These are phyloP conservation scores for Megaceryle maxima DNA, from an alignment of 2,113 vertebrate species.

Conservation along the genomic window DNA sequence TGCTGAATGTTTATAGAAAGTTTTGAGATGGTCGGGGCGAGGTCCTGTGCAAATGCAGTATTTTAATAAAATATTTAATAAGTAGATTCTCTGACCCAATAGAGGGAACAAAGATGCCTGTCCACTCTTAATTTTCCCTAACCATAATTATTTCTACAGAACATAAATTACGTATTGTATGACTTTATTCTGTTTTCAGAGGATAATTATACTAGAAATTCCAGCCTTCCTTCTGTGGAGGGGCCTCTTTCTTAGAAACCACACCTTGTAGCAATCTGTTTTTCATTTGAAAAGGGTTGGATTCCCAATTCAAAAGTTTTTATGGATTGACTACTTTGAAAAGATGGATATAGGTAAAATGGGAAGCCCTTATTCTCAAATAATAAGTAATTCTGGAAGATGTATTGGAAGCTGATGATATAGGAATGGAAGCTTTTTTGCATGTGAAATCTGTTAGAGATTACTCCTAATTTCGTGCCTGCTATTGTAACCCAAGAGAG, in stretches of 20 bases:
- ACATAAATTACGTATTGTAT: slow-evolving; percentile 31
- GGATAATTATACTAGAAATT: slow-evolving; percentile 42
- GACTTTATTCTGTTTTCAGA: slow-evolving; percentile 44
- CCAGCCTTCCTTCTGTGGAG: slow-evolving; percentile 16
- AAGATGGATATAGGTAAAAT: neutral
- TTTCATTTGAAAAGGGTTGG: neutral
- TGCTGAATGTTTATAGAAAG: neutral
- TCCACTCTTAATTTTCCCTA: slow-evolving; percentile 30
- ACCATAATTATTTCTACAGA: slow-evolving; percentile 34
- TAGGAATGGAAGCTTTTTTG: neutral
- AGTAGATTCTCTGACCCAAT: neutral
- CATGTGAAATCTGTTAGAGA: neutral
- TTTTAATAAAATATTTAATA: slow-evolving; percentile 53
- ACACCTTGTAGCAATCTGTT: neutral
- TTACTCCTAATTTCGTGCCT: neutral
- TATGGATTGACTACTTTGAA: neutral
- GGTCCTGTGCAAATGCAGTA: neutral
- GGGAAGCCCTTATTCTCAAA: neutral
- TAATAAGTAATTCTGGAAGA: neutral
- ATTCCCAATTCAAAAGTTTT: neutral
- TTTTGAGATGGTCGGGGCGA: neutral
- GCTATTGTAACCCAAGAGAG: neutral
- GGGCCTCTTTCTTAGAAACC: slow-evolving; percentile 11
- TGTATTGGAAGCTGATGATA: neutral
- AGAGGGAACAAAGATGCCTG: slow-evolving; percentile 12